Evolutionary conservation across 2,888 invertebrate species (phyloP).

Genomic region (Apodemia mormo): DNA sequence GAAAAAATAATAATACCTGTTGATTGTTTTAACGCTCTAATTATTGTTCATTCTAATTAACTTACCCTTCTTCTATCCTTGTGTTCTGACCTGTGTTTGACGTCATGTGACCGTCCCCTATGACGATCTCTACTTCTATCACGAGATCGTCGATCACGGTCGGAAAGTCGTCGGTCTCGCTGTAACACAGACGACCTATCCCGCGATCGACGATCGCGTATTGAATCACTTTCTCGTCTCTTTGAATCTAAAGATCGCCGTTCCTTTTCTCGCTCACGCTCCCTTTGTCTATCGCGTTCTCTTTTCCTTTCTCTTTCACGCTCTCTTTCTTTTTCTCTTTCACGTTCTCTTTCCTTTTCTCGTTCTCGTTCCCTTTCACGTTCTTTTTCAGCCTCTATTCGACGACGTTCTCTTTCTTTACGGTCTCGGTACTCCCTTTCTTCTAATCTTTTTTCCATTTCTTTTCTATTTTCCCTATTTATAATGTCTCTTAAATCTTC

Average conservation of each 20-base stretch:
- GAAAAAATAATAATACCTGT: too few relatives aligned
- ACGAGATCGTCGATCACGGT: conserved; percentile 52
- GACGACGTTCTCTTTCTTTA: conserved; percentile 60
- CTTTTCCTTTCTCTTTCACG: conserved; percentile 56
- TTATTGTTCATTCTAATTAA: conserved; percentile 26
- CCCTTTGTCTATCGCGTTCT: conserved; percentile 45
- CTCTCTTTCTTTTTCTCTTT: conserved; percentile 57
- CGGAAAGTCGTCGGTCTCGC: conserved; percentile 43
- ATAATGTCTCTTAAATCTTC: conserved; percentile 71
- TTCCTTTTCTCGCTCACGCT: conserved; percentile 40
- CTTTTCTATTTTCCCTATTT: conserved; percentile 59
- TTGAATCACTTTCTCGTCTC: conserved; percentile 34
- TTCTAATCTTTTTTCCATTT: conserved; percentile 56
- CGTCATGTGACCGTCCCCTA: conserved; percentile 57
- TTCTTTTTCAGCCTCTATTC: conserved; percentile 55
- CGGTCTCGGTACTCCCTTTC: conserved; percentile 64
- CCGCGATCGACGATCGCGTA: conserved; percentile 40
- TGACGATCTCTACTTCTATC: conserved; percentile 46
- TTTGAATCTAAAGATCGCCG: conserved; percentile 43
- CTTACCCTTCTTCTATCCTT: conserved; percentile 51
- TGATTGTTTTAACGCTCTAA: too few relatives aligned
- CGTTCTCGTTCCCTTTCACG: conserved; percentile 41
- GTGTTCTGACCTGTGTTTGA: conserved; percentile 47
- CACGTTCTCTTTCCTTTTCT: conserved; percentile 51
- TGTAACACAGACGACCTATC: conserved; percentile 44